Percentiles rank a stretch among this genome's conserved stretches.
These are phyloP conservation scores for Alviniconcha strummeri DNA, from an alignment of 2,888 invertebrate genomes.

Conservation along the genomic window DNA sequence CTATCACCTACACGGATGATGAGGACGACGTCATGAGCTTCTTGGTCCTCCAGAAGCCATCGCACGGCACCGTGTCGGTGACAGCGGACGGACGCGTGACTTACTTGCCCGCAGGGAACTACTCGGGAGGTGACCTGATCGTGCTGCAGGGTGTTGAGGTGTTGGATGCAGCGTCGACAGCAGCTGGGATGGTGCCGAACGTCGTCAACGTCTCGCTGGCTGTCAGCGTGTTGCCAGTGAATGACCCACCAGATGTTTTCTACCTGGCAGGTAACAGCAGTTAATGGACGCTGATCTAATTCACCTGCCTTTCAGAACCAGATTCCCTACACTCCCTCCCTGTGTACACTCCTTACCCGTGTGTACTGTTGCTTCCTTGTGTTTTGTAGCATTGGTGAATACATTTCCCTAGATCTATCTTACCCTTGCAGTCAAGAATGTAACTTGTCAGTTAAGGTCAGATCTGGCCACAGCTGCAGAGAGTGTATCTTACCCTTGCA, in stretches of 20 bases:
- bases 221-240: background rate
- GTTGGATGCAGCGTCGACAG: background rate
- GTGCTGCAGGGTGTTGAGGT: background rate
- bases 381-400: too few relatives aligned
- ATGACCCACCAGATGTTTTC: background rate
- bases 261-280: background rate
- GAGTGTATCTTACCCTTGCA: too few relatives aligned
- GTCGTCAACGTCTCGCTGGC: slow-evolving; percentile 11
- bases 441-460: too few relatives aligned
- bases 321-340: too few relatives aligned
- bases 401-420: too few relatives aligned
- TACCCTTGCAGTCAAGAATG: too few relatives aligned
- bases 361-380: too few relatives aligned
- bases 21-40: background rate
- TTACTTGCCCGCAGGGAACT: background rate
- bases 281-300: too few relatives aligned
- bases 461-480: too few relatives aligned
- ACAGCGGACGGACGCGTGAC: background rate
- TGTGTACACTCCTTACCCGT: too few relatives aligned
- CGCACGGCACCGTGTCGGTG: background rate
- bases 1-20: background rate
- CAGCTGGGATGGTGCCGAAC: background rate
- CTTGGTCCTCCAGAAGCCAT: background rate
- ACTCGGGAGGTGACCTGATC: background rate
- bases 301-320: too few relatives aligned